Evolutionary conservation across 2,888 invertebrate species (phyloP), one percentile per base, ranked within the genome.

Genomic region (Hemaris fuciformis): DNA sequence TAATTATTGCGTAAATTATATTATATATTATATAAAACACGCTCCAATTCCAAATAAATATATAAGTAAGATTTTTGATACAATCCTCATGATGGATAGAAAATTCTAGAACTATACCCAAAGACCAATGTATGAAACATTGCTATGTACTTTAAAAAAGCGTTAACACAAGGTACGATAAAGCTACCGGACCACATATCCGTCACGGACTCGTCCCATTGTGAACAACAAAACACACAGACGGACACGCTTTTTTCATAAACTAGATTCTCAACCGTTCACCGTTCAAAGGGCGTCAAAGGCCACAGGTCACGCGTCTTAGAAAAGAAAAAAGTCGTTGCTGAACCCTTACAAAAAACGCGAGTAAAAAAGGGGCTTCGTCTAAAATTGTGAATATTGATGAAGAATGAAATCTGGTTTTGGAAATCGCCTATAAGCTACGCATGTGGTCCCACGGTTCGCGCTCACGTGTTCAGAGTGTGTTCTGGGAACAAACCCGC

Each of bases 361-460:
- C 74, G 71, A 71, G 75, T 77, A 87, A 90, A 91, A 90, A 88
- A 87, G 90, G 91, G 90, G 88, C 88, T 88, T 87, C 89, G 78
- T 81, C 83, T 85, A 84, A 90, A 91, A 92, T 92, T 89, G 91
- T 92, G 92, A 91, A 92, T 92, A 92, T 92, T 91, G 91, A 92
- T 92, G 90, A 89, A 91, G 91, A 91, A 91, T 84, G 81, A 73
- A 88, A 91, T 91, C 92, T 86, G 88, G 92, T 92, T 91, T 87
- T 85, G 64, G 81, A 79, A 87, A 85, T 85, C 80, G 81, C 75
- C 75, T 79, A n/a, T n/a, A n/a, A 87, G 83, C 79, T 80, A 71
- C 69, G 73, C 85, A 88, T 88, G 89, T 89, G 90, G 90, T 91
- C 91, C 81, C 91, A 91, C 91, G 90, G 88, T 85, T 73, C 61